phyloP scores from a whole-genome alignment of 1,140 invertebrate species.

The Zaprionus ghesquierei region DNA sequence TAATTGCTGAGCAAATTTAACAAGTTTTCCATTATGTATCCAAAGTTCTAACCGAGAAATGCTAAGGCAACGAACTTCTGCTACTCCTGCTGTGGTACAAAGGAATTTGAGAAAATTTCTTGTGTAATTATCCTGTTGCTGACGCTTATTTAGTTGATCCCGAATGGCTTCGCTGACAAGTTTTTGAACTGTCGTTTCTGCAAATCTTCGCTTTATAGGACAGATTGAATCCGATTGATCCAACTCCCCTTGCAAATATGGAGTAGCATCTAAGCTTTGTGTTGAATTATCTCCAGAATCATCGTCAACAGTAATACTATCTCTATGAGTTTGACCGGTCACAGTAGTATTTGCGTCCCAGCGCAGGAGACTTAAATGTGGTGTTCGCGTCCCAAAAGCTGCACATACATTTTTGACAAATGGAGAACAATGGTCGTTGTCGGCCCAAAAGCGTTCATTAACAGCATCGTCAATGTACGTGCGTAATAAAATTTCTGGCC shows the following conservation, averaged over 20 bases:
- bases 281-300: slow-evolving; percentile 84
- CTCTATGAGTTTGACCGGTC: slow-evolving; percentile 74
- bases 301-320: slow-evolving; percentile 83
- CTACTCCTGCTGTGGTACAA: slow-evolving; percentile 92
- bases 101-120: slow-evolving; percentile 94
- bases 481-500: slow-evolving; percentile 91
- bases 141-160: slow-evolving; percentile 92
- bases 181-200: slow-evolving; percentile 89
- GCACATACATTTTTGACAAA: slow-evolving; percentile 96
- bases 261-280: slow-evolving; percentile 61
- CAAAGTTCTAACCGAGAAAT: slow-evolving; percentile 94
- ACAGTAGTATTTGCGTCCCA: slow-evolving; percentile 84
- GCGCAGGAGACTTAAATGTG: slow-evolving; percentile 85
- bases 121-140: slow-evolving; percentile 92
- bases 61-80: slow-evolving; percentile 91
- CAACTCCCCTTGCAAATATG: slow-evolving; percentile 55
- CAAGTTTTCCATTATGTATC: slow-evolving; percentile 97
- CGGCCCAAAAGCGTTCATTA: slow-evolving; percentile 96
- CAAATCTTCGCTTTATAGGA: slow-evolving; percentile 84
- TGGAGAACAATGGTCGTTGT: slow-evolving; percentile 93
- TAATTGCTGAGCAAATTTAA: slow-evolving; percentile 95
- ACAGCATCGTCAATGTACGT: slow-evolving; percentile 97
- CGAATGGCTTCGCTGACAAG: slow-evolving; percentile 93
- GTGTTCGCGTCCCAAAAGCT: slow-evolving; percentile 93
- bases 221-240: slow-evolving; percentile 60